Evolutionary conservation across 2,113 vertebrate species (phyloP), one percentile per base, ranked within the genome.

Genomic region (Vicugna pacos): DNA sequence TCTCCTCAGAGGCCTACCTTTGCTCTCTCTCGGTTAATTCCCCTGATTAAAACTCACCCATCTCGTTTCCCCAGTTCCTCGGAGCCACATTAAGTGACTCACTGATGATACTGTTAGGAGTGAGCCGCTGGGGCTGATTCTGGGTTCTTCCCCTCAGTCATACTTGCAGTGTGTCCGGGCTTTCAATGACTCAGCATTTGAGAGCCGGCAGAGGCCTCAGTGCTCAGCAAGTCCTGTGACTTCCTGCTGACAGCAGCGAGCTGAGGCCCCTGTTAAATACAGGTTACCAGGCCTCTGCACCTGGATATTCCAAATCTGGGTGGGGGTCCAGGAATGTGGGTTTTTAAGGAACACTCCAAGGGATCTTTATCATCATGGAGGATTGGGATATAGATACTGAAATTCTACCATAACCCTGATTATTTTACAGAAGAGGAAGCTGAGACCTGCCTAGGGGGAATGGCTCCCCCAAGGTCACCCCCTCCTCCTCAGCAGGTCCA

Each of bases 101-200:
- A 64, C 5, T 22, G 46, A 69, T 6, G 30, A 3, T 24, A 3
- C 42, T 12, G 0, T 35, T 48, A 24, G 10, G 8, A 56, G 54
- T 5, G 17, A 60, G 20, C 35, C 48, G 11, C 26, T 22, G 83
- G 13, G 8, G 6, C 30, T 11, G 7, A 12, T 20, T 82, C 50
- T 3, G 12, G 13, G 4, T 19, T 19, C 79, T 20, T 82, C 42
- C 24, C 38, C 50, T 65, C 54, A n/a, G 1, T 46, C 26, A 2
- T 0, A 0, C 28, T 3, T 6, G 0, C 16, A 19, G 22, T 38
- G 28, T 6, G 24, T 22, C 38, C 30, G 50, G 87, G 26, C 56
- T 73, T 35, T 16, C 10, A 32, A 14, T 42, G 77, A 58, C 17
- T 70, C 48, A 8, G 22, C 67, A 60, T 20, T 48, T 56, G 12